These are phyloP conservation scores for Gyrodactylus salaris DNA, from an alignment of 1,140 invertebrate species.

Conservation along the genomic window DNA sequence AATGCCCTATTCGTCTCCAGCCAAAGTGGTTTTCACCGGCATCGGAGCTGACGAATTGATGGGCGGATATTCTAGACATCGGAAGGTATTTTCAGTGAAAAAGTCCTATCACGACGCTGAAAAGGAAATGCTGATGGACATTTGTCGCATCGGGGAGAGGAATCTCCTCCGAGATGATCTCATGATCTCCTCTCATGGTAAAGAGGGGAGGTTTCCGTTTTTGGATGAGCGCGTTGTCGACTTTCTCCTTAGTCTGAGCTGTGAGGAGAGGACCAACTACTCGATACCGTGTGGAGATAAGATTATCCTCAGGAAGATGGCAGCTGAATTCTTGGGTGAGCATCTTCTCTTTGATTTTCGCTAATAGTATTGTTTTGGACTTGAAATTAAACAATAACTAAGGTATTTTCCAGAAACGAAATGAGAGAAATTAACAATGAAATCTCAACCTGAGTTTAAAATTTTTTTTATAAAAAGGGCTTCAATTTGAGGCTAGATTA, in stretches of 20 bases:
- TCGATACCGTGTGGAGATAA: background rate
- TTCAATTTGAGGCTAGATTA: too few relatives aligned
- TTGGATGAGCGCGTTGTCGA: conserved; percentile 53
- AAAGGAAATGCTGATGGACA: conserved; percentile 36
- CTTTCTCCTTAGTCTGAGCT: conserved; percentile 27
- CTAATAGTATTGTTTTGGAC: too few relatives aligned
- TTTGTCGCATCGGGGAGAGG: conserved; percentile 45
- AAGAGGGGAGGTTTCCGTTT: conserved; percentile 42
- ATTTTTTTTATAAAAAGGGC: too few relatives aligned
- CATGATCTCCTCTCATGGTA: conserved; percentile 24
- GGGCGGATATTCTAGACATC: conserved; percentile 57
- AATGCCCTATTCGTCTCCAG: conserved; percentile 4
- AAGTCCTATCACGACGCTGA: conserved; percentile 26
- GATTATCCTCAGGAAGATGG: background rate
- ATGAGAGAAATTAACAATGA: too few relatives aligned
- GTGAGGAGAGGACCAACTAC: background rate
- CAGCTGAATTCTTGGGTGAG: background rate
- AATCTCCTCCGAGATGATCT: conserved; percentile 70
- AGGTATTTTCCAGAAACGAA: too few relatives aligned
- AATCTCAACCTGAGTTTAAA: too few relatives aligned
- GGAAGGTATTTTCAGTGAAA: background rate
- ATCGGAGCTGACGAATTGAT: conserved; percentile 86
- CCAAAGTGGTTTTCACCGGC: conserved; percentile 37
- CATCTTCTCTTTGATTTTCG: too few relatives aligned
- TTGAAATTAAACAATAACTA: too few relatives aligned